Evolutionary conservation across 2,888 invertebrate genomes (phyloP).

Genomic region (Idaea straminata): DNA sequence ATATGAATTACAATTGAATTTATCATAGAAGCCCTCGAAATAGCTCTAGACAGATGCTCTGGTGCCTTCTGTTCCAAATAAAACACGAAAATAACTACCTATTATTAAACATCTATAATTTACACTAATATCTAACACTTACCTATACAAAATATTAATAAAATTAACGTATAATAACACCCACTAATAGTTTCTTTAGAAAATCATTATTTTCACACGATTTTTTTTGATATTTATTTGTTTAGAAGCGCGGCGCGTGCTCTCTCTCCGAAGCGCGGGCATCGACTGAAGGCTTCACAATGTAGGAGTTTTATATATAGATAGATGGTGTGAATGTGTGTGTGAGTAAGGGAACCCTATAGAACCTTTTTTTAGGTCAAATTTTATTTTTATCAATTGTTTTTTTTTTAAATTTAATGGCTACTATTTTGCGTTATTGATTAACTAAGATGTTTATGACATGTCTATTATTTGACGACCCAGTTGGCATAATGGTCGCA

Average conservation of each 20-base stretch:
- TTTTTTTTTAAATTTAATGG: too few species aligned
- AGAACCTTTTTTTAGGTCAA: neutral
- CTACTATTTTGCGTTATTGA: too few species aligned
- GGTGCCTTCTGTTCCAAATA: neutral
- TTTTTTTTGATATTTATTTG: conserved; percentile 10
- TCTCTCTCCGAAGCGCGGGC: conserved; percentile 17
- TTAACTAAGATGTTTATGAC: too few species aligned
- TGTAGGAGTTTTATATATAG: conserved; percentile 14
- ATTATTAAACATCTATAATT: too few species aligned
- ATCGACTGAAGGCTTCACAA: conserved; percentile 36
- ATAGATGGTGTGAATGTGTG: conserved; percentile 4
- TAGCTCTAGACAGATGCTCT: neutral
- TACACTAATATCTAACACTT: neutral
- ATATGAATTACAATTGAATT: too few species aligned
- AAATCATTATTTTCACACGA: conserved; percentile 4
- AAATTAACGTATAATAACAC: conserved; percentile 6
- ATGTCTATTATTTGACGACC: too few species aligned
- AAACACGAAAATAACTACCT: neutral
- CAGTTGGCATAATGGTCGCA: too few species aligned
- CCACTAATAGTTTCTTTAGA: neutral
- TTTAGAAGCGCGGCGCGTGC: conserved; percentile 18
- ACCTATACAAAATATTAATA: conserved; percentile 2
- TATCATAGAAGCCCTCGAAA: neutral
- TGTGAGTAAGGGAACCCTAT: conserved; percentile 4
- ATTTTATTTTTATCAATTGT: neutral